phyloP scores from a whole-genome alignment of 2,888 invertebrate species.

The Arctia plantaginis region DNA sequence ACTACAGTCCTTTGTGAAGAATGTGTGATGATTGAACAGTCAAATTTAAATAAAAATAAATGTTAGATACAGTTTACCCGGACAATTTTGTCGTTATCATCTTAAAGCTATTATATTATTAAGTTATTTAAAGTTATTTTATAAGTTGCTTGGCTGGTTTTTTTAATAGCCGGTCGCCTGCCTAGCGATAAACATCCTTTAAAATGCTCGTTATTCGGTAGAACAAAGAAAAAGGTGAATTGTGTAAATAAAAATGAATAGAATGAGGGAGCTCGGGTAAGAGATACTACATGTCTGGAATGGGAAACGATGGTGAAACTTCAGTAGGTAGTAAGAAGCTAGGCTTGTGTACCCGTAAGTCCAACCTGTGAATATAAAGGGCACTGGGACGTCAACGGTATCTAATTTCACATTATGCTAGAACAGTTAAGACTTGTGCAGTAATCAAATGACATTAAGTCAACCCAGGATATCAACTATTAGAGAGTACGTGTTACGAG shows the following conservation, averaged over 20 bases:
- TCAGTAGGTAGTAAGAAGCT: neutral
- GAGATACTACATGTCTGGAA: neutral
- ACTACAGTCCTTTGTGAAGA: no score
- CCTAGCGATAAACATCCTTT: no score
- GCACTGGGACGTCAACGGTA: neutral
- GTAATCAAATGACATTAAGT: neutral
- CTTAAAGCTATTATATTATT: no score
- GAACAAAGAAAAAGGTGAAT: neutral
- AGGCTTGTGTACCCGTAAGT: neutral
- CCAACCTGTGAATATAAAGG: neutral
- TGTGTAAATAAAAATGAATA: neutral
- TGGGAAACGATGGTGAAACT: neutral
- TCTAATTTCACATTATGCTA: neutral
- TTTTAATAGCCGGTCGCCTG: no score
- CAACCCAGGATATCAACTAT: neutral
- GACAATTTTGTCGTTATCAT: no score
- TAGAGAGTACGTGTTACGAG: neutral
- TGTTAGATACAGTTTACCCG: no score
- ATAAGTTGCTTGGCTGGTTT: no score
- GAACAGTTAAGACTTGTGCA: neutral
- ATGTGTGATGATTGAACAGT: no score
- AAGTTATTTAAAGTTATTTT: no score
- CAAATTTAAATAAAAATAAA: no score
- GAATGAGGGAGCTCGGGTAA: neutral
- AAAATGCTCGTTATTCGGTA: neutral